phyloP scores from a whole-genome alignment of 2,113 vertebrate species.

The Uria aalge region DNA sequence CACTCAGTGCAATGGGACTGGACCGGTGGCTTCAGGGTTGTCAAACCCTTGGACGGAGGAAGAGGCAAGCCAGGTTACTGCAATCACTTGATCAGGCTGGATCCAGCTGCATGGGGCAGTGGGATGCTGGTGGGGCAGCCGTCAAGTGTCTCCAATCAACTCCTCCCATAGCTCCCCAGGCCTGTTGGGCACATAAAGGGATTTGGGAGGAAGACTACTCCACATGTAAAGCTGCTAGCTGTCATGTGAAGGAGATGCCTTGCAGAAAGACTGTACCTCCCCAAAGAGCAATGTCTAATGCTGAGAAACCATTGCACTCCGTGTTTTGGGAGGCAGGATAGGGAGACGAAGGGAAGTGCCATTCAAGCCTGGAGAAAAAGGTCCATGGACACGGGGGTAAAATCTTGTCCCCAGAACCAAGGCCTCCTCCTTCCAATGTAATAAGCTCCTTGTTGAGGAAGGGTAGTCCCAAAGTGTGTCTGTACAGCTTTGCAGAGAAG shows the following conservation, averaged over 20 bases:
- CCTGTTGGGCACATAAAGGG: neutral
- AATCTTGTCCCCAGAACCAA: neutral
- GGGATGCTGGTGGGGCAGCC: neutral
- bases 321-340: neutral
- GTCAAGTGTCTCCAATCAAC: neutral
- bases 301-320: neutral
- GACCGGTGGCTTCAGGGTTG: neutral
- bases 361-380: neutral
- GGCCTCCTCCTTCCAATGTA: neutral
- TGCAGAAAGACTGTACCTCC: neutral
- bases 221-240: neutral
- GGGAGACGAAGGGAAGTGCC: neutral
- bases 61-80: neutral
- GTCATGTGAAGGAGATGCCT: neutral
- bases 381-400: neutral
- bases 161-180: neutral
- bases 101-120: neutral
- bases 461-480: neutral
- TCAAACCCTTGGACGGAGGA: neutral
- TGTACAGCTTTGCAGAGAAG: neutral
- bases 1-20: neutral
- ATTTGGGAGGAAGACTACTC: neutral
- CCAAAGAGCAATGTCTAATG: neutral
- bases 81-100: neutral
- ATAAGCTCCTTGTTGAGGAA: neutral